Percentiles rank a stretch among this genome's conserved stretches.
phyloP scores from a whole-genome alignment of 1,140 invertebrate species.

The Zophobas atratus region DNA sequence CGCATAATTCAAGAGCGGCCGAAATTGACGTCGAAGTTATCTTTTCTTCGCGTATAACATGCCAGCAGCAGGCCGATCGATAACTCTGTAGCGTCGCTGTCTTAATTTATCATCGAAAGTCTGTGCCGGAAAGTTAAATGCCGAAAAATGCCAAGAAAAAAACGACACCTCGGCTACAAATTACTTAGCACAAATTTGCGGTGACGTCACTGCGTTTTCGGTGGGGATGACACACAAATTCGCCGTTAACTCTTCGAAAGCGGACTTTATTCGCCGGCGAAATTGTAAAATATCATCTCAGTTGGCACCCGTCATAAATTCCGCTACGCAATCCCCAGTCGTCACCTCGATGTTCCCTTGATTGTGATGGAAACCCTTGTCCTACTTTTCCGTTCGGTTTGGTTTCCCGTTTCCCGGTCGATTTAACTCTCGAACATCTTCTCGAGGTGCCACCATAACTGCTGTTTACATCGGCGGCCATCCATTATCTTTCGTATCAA shows the following conservation, averaged over 20 bases:
- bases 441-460: background rate
- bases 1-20: background rate
- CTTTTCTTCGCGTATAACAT: background rate
- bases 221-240: too few relatives aligned
- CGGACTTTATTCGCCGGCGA: too few relatives aligned
- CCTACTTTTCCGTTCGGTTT: background rate
- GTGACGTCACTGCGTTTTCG: too few relatives aligned
- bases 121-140: background rate
- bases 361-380: conserved; percentile 23
- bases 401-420: background rate
- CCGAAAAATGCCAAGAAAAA: background rate
- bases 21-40: conserved; percentile 5
- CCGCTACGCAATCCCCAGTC: background rate
- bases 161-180: too few relatives aligned
- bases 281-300: too few relatives aligned
- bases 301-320: conserved; percentile 12
- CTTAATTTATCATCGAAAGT: conserved; percentile 4
- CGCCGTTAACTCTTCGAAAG: too few relatives aligned
- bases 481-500: conserved; percentile 19
- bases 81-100: background rate
- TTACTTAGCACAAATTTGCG: too few relatives aligned
- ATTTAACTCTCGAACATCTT: background rate
- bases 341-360: background rate
- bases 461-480: background rate
- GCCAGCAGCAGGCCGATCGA: conserved; percentile 4